These are phyloP conservation scores for Sander vitreus DNA, from an alignment of 2,113 vertebrate species.

Conservation along the genomic window DNA sequence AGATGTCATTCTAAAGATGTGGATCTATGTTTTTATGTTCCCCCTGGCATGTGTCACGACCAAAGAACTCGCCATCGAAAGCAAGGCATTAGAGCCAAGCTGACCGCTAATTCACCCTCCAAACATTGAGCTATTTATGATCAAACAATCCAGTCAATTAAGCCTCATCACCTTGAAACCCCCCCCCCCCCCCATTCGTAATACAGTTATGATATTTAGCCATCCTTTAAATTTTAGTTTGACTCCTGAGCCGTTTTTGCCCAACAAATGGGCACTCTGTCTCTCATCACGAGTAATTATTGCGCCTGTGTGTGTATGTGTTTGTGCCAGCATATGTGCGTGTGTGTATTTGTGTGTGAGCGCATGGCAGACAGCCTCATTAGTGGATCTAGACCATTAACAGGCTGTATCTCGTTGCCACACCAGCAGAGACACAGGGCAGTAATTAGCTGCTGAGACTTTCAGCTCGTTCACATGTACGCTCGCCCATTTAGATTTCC, in stretches of 20 bases:
- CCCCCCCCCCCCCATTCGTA: not conserved
- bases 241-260: constrained; percentile 48
- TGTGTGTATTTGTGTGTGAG: not conserved
- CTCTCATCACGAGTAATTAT: constrained; percentile 75
- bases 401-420: constrained; percentile 53
- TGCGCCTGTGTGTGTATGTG: constrained; percentile 13
- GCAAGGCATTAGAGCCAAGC: not conserved
- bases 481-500: constrained; percentile 44
- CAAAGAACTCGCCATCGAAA: not conserved
- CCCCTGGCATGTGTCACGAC: not conserved
- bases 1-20: not conserved
- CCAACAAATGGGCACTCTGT: constrained; percentile 60
- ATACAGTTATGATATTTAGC: constrained; percentile 57
- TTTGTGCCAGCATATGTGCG: constrained; percentile 5
- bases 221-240: constrained; percentile 54
- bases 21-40: not conserved
- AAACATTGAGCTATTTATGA: constrained; percentile 27
- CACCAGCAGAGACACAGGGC: constrained; percentile 45
- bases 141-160: constrained; percentile 55
- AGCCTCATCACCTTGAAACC: constrained; percentile 44
- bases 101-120: not conserved
- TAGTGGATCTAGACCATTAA: constrained; percentile 73
- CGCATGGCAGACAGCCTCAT: constrained; percentile 66
- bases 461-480: constrained; percentile 46
- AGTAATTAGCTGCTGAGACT: constrained; percentile 69